Evolutionary conservation across 2,797 vertebrate species (phyloP).

Genomic region (Lacerta viridis): DNA sequence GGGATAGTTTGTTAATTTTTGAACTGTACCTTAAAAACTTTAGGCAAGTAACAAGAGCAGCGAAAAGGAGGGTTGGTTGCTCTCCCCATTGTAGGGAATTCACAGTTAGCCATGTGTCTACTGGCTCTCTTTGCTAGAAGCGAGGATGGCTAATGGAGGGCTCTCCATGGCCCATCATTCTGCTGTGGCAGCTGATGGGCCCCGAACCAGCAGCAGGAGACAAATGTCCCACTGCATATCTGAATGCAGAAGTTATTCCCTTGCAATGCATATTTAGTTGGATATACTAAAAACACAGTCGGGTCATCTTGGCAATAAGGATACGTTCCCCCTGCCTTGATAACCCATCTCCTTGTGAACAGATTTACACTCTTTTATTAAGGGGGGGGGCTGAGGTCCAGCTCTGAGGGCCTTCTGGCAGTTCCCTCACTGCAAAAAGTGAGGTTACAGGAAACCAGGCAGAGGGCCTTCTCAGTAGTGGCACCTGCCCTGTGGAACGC

Average conservation of each 20-base stretch:
- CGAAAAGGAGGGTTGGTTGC: not conserved
- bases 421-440: too few relatives aligned
- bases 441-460: too few relatives aligned
- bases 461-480: too few relatives aligned
- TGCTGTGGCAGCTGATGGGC: slow-evolving; percentile 1
- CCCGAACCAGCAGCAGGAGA: not conserved
- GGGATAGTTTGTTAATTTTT: not conserved
- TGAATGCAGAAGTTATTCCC: not conserved
- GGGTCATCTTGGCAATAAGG: not conserved
- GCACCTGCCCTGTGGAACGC: too few relatives aligned
- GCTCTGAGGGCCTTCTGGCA: too few relatives aligned
- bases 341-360: not conserved
- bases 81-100: not conserved
- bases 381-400: not conserved
- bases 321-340: not conserved
- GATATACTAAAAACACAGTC: not conserved
- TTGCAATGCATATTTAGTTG: not conserved
- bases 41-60: not conserved
- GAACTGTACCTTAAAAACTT: not conserved
- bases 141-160: not conserved
- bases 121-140: not conserved
- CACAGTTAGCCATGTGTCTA: not conserved
- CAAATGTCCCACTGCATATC: not conserved
- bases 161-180: not conserved
- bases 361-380: not conserved